phyloP scores from a whole-genome alignment of 2,797 vertebrate species.

The Tadarida brasiliensis region DNA sequence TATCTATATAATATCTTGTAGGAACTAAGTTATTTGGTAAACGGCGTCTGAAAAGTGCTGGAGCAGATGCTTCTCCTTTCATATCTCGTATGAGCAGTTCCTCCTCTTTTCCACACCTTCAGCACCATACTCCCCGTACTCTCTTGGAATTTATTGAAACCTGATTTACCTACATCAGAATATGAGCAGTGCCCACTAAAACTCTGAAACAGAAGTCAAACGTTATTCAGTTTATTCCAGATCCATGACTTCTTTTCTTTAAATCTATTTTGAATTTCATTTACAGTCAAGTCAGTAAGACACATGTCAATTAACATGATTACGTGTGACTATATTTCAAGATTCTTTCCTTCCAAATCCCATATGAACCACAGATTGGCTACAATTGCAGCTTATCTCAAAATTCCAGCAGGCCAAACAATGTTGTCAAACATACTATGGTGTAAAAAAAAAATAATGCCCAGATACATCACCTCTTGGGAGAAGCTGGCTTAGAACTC shows the following conservation, averaged over 20 bases:
- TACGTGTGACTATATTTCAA: neutral
- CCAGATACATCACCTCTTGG: neutral
- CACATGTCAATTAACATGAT: neutral
- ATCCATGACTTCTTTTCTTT: constrained; percentile 3
- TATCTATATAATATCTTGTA: neutral
- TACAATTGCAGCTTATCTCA: neutral
- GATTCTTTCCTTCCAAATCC: neutral
- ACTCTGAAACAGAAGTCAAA: neutral
- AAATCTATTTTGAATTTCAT: constrained; percentile 44
- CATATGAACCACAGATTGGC: neutral
- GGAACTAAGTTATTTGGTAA: neutral
- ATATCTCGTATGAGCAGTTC: neutral
- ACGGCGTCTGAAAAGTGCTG: neutral
- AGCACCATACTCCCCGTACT: neutral
- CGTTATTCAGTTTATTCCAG: neutral
- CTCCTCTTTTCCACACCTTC: neutral
- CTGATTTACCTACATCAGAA: neutral
- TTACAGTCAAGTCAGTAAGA: constrained; percentile 6
- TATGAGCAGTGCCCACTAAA: neutral
- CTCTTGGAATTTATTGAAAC: neutral
- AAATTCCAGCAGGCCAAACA: neutral
- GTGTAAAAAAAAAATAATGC: neutral
- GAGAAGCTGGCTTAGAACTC: neutral
- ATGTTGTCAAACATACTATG: neutral
- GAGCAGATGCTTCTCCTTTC: neutral